Evolutionary conservation across 2,797 vertebrate species (phyloP).

Genomic region (Lutjanus argentimaculatus): DNA sequence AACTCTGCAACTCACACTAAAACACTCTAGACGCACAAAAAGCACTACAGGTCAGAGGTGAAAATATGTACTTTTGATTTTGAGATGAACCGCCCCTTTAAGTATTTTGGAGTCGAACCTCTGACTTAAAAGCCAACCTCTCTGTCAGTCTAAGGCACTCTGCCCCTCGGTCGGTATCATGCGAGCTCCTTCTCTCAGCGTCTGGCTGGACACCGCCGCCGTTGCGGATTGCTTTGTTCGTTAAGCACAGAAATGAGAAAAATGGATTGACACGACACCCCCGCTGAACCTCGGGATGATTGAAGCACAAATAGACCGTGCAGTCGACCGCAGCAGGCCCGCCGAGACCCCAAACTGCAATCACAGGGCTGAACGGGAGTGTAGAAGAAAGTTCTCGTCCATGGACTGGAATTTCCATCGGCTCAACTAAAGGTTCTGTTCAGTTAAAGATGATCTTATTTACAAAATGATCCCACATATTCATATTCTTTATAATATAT

Average conservation of each 20-base stretch:
- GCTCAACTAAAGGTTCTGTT: slow-evolving; percentile 85
- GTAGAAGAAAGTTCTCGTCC: slow-evolving; percentile 30
- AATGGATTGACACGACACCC: slow-evolving; percentile 40
- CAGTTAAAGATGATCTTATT: slow-evolving; percentile 92
- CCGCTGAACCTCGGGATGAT: slow-evolving; percentile 31
- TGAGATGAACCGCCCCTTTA: not conserved
- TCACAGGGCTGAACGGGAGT: slow-evolving; percentile 46
- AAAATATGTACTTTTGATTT: no score
- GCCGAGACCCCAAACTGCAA: slow-evolving; percentile 36
- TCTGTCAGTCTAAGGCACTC: slow-evolving; percentile 86
- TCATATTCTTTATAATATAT: slow-evolving; percentile 82
- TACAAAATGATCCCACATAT: slow-evolving; percentile 93
- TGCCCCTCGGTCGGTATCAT: slow-evolving; percentile 64
- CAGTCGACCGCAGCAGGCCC: slow-evolving; percentile 25
- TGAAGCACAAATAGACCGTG: slow-evolving; percentile 34
- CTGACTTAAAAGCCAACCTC: slow-evolving; percentile 57
- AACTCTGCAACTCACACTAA: no score
- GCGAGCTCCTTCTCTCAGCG: slow-evolving; percentile 35
- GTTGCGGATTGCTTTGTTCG: slow-evolving; percentile 55
- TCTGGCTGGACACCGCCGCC: slow-evolving; percentile 43
- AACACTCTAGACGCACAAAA: no score
- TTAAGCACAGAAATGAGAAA: slow-evolving; percentile 64
- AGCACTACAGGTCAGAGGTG: no score
- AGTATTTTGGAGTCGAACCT: slow-evolving; percentile 49
- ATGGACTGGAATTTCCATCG: slow-evolving; percentile 73